Evolutionary conservation across 2,888 invertebrate species (phyloP), one percentile per base, ranked within the genome.

Genomic region (Hyposoter dolosus): DNA sequence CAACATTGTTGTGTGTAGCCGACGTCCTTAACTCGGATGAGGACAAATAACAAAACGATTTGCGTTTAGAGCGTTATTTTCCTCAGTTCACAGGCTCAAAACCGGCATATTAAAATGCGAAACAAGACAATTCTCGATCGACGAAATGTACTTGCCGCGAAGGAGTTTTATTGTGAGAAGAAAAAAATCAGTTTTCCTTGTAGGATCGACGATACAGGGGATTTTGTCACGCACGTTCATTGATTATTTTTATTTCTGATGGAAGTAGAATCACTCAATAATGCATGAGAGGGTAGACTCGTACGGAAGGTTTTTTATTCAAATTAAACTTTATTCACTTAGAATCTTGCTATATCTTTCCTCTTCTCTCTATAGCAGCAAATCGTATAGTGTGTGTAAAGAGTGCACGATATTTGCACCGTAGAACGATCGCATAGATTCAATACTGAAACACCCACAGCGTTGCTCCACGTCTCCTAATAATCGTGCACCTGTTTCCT

Each of bases 401-500:
- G 68, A 43, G 72, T 56, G 47, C 65, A 78, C 74, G 74, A 80
- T 78, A 83, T 72, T 68, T 66, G 56, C 45, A 50, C 79, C 82
- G 79, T 82, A 85, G 82, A 85, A 85, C 66, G 60, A 79, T 85
- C 78, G 50, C 63, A 63, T 69, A 75, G 56, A 84, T 74, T 45
- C 79, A 47, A 23, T 40, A 15, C 40, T 28, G 43, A 23, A 84
- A 53, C 68, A 23, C 17, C 23, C 40, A 77, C 77, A 43, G 32
- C 10, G 28, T 45, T 19, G 28, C 71, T 60, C 47, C 60, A 63
- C 47, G 63, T 60, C 69, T 71, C 43, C 63, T 79, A 82, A 85
- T 85, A 85, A 85, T 82, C 75, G 75, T 66, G 75, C 82, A 82
- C 78, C 85, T 79, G 79, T 82, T 85, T 77, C 75, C 32, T 78